These are phyloP conservation scores for Epirrita christyi DNA, from an alignment of 2,888 invertebrate genomes.

Conservation along the genomic window DNA sequence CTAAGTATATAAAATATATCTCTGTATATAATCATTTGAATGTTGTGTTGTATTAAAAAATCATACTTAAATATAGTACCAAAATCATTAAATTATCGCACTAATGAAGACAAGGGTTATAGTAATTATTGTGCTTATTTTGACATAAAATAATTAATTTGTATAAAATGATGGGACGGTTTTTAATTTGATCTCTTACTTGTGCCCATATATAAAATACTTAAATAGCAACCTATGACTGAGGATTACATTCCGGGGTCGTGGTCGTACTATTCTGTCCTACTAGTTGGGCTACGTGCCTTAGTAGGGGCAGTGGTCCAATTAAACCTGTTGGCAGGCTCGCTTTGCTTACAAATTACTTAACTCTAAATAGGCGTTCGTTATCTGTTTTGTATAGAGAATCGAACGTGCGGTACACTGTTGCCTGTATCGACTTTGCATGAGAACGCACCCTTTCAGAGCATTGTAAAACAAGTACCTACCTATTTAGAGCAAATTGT, in stretches of 20 bases:
- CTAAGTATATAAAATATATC: conserved; percentile 17
- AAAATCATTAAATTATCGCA: conserved; percentile 17
- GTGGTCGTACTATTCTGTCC: too few species aligned
- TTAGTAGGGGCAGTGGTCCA: too few species aligned
- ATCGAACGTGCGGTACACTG: too few species aligned
- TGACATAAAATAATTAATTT: conserved; percentile 8
- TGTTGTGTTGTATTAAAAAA: conserved; percentile 17
- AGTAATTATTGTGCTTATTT: conserved; percentile 9
- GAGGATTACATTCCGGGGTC: too few species aligned
- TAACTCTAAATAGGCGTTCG: too few species aligned
- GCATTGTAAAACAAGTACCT: too few species aligned
- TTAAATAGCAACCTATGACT: neutral
- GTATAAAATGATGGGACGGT: conserved; percentile 34
- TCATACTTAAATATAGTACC: conserved; percentile 18
- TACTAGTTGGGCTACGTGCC: too few species aligned
- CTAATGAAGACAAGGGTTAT: conserved; percentile 8
- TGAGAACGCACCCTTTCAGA: neutral
- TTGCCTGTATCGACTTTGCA: too few species aligned
- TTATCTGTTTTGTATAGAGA: too few species aligned
- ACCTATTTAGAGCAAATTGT: too few species aligned
- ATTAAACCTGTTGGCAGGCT: too few species aligned
- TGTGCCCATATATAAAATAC: conserved; percentile 25
- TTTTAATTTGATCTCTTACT: conserved; percentile 51
- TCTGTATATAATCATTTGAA: conserved; percentile 20
- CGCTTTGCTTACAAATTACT: too few species aligned